Base-by-base conservation (phyloP, 2,113 vertebrate species). In the Nematolebias whitei region DNA sequence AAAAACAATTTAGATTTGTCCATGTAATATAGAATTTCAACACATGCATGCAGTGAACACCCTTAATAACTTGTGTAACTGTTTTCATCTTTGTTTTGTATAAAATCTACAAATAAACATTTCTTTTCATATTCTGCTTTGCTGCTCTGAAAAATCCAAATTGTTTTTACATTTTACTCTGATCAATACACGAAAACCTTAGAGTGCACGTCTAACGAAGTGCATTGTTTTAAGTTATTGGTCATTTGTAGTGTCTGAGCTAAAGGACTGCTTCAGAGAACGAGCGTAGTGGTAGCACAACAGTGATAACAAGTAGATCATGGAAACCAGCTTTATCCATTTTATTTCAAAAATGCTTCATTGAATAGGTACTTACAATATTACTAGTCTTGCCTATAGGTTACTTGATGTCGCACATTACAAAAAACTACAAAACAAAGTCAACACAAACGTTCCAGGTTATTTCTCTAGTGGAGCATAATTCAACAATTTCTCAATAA, bases 401-500 rank as follows among this genome's bases (percentile, higher is more conserved):
- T 41, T 5, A 62, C 48, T 15, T 45, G 12, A 12, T 58, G 29
- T 43, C 45, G 67, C 5, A 60, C 55, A 35, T n/a, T 32, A 58
- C n/a, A n/a, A n/a, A n/a, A n/a, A n/a, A n/a, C n/a, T n/a, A n/a
- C n/a, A n/a, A n/a, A n/a, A n/a, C n/a, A n/a, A n/a, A n/a, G n/a
- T n/a, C n/a, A n/a, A n/a, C 29, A 57, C 51, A 2, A 58, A 49
- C 43, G 2, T 49, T 58, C 5, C 14, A 20, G 41, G 18, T 24
- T 45, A 98, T 85, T 99, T 99, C 90, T 99, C 98, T 85, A 99
- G 87, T 0, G 98, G 98, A 0, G 96, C 95, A 7, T 99, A 99
- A 91, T 99, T 99, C 80, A 99, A 83, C 68, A 99, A 90, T 79
- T 99, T 99, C 86, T 99, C 98, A 53, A 99, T 99, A 79, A 99